These are phyloP conservation scores for Pteronura brasiliensis DNA, from an alignment of 2,113 vertebrate species.

Conservation along the genomic window DNA sequence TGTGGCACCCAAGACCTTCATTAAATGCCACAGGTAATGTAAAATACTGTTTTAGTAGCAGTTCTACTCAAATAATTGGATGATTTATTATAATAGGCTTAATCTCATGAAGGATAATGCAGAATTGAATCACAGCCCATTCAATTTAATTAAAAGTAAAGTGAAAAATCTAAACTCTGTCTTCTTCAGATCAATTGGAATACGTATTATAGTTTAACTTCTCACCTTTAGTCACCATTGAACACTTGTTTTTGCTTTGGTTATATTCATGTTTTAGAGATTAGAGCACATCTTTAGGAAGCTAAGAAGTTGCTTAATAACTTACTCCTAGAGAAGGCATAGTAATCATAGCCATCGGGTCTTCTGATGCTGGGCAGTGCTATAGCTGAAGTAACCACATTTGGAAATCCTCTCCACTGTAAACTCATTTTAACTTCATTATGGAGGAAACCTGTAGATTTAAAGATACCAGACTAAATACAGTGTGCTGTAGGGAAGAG, in stretches of 20 bases:
- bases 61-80: neutral
- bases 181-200: neutral
- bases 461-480: neutral
- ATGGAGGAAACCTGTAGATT: slow-evolving; percentile 81
- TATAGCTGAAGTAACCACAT: slow-evolving; percentile 87
- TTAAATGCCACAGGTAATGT: neutral
- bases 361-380: slow-evolving; percentile 87
- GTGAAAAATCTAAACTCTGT: neutral
- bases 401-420: slow-evolving; percentile 91
- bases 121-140: neutral
- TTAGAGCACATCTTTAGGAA: neutral
- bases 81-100: neutral
- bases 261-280: neutral
- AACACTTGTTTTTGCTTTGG: neutral
- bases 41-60: neutral
- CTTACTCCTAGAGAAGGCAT: slow-evolving; percentile 92
- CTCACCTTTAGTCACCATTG: neutral
- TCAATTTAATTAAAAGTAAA: neutral
- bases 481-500: neutral
- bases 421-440: slow-evolving; percentile 81
- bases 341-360: slow-evolving; percentile 91
- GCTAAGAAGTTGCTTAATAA: slow-evolving; percentile 11
- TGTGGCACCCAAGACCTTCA: neutral
- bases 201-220: neutral
- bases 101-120: neutral